These are phyloP conservation scores for Parambassis ranga DNA, from an alignment of 2,797 vertebrate species.

Conservation along the genomic window DNA sequence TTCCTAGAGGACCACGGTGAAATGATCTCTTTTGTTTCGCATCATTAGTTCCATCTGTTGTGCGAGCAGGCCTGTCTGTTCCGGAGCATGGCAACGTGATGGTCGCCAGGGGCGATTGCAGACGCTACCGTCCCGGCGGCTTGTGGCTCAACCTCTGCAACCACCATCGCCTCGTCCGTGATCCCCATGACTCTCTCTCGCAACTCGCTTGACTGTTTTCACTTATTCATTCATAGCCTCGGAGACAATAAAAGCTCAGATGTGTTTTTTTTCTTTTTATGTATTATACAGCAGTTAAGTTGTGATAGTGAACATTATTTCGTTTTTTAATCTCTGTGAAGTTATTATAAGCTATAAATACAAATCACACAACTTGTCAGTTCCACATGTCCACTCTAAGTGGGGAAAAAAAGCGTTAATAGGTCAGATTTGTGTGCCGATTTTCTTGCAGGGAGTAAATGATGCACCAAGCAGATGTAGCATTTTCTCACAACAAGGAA, in stretches of 20 bases:
- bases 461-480: conserved; percentile 80
- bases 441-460: conserved; percentile 69
- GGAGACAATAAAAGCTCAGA: conserved; percentile 15
- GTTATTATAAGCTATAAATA: background rate
- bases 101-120: conserved; percentile 81
- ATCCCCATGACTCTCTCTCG: conserved; percentile 59
- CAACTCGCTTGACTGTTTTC: conserved; percentile 58
- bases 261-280: conserved; percentile 3
- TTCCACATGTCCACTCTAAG: conserved; percentile 23
- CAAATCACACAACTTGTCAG: background rate
- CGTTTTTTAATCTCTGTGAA: background rate
- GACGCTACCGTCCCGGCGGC: conserved; percentile 71
- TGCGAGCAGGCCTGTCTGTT: conserved; percentile 80
- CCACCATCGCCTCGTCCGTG: conserved; percentile 53
- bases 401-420: conserved; percentile 34
- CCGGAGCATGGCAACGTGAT: conserved; percentile 79
- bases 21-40: conserved; percentile 90
- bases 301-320: background rate
- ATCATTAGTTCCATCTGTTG: conserved; percentile 93
- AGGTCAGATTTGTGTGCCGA: conserved; percentile 62
- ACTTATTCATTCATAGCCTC: conserved; percentile 73
- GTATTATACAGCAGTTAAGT: background rate
- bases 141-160: conserved; percentile 75
- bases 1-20: conserved; percentile 80
- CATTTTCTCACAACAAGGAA: conserved; percentile 82